Conservation (phyloP, 2,888 invertebrate genomes). For the Drosophila nr. fundita region DNA sequence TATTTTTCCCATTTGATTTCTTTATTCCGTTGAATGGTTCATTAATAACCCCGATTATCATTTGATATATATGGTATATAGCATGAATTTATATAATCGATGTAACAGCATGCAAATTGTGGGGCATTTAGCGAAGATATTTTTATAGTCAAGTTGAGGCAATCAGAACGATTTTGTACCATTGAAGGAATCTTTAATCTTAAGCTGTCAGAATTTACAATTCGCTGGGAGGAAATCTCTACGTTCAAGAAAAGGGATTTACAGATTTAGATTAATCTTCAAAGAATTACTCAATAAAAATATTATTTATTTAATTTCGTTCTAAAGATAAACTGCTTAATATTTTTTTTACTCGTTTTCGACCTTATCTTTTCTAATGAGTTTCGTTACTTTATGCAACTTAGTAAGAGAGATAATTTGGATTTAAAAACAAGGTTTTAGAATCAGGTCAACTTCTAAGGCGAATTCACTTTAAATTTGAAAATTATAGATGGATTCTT, state of each 20-base stretch:
- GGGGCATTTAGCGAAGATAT: not conserved
- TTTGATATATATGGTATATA: slow-evolving; percentile 2
- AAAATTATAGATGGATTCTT: not conserved
- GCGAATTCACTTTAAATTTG: not conserved
- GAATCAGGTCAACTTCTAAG: not conserved
- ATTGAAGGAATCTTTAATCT: not conserved
- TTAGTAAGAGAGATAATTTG: not conserved
- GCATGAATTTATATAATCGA: slow-evolving; percentile 15
- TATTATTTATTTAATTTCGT: not conserved
- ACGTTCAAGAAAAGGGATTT: not conserved
- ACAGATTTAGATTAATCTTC: not conserved
- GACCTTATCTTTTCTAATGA: not conserved
- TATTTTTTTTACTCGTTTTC: not conserved
- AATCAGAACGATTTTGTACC: not conserved
- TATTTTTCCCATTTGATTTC: slow-evolving; percentile 36
- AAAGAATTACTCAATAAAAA: not conserved
- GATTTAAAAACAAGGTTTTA: not conserved
- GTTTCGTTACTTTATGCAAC: not conserved
- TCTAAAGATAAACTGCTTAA: not conserved
- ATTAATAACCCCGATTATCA: slow-evolving; percentile 26
- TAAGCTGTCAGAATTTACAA: not conserved
- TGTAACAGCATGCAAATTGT: slow-evolving; percentile 37
- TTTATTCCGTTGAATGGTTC: slow-evolving; percentile 44
- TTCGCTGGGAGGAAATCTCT: not conserved
- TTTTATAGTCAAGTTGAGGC: not conserved